Evolutionary conservation across 2,888 invertebrate genomes (phyloP), one percentile per base, ranked within the genome.

Genomic region (Amphimallon solstitiale): DNA sequence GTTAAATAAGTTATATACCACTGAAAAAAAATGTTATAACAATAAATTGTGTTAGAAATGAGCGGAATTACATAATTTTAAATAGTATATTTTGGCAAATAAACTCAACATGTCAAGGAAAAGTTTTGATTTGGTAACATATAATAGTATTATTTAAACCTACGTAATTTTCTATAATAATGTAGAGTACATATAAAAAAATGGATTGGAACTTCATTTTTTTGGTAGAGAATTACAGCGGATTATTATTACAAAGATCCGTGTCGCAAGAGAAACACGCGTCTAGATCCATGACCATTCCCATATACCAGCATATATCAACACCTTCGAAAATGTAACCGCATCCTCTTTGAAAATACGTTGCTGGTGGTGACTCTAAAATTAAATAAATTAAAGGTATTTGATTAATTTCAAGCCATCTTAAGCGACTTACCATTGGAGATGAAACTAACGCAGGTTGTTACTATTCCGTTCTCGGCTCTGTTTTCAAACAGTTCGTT

Each of bases 301-400:
- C 5, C 23, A 54, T 19, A 19, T 54, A 54, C n/a, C 7, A 7
- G 23, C 54, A 54, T n/a, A 60, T 35, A 19, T 46, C 46, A 10
- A 46, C 46, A 17, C 46, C 35, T 35, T 19, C 37, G 45, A 43
- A 60, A 46, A 60, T 60, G 45, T 34, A 46, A 35, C 60, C 60
- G 17, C 60, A 60, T 7, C 46, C 60, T 46, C 60, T 46, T 46
- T 60, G 45, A 21, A 46, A 29, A 12, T 23, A 10, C 4, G 17
- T 17, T 7, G 34, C 21, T n/a, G n/a, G 46, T 15, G n/a, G 46
- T 15, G 7, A 43, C 14, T 17, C 60, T 60, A 37, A 17, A 45
- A 46, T 10, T 12, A 35, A n/a, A 46, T 14, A 5, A 10, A 45
- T 49, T 62, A 62, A n/a, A 48, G 15, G 3, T 9, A 4, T 37